Percentiles rank a stretch among this genome's conserved stretches.
phyloP scores from a whole-genome alignment of 1,140 invertebrate species.

The Cyclargus thomasi region DNA sequence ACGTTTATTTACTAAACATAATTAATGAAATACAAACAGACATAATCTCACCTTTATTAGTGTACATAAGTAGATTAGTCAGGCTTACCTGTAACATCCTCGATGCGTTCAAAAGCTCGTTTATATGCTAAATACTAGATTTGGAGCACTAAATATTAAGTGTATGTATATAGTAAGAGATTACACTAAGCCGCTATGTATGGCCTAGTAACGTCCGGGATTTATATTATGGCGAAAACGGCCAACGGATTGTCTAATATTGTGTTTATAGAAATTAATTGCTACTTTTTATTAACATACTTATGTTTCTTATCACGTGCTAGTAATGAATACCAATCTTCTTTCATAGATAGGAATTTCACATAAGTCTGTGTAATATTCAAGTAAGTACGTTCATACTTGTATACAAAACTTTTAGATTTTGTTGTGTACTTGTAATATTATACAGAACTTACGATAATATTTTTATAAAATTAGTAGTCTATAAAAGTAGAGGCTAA shows the following conservation, averaged over 20 bases:
- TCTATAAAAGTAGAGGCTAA: too few species aligned
- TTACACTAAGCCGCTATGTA: conserved; percentile 4
- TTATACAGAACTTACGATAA: too few species aligned
- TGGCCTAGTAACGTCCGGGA: not conserved
- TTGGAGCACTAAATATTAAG: conserved; percentile 27
- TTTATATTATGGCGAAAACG: conserved; percentile 8
- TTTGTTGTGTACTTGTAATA: too few species aligned
- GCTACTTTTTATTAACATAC: not conserved
- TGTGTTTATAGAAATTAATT: conserved; percentile 5
- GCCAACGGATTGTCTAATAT: conserved; percentile 3
- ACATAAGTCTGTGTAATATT: too few species aligned
- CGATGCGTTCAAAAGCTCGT: conserved; percentile 33
- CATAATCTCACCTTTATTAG: conserved; percentile 7
- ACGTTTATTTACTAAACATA: conserved; percentile 1
- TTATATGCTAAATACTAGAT: conserved; percentile 39
- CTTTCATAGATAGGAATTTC: too few species aligned
- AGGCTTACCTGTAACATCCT: conserved; percentile 29
- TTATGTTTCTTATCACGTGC: too few species aligned
- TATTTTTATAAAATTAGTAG: too few species aligned
- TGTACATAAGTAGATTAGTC: conserved; percentile 10
- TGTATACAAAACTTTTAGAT: too few species aligned
- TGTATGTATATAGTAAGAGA: conserved; percentile 18
- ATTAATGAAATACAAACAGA: not conserved
- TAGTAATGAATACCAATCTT: too few species aligned
- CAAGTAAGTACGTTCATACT: too few species aligned